These are phyloP conservation scores for Lepus timidus DNA, from an alignment of 2,113 vertebrate species.

Conservation along the genomic window DNA sequence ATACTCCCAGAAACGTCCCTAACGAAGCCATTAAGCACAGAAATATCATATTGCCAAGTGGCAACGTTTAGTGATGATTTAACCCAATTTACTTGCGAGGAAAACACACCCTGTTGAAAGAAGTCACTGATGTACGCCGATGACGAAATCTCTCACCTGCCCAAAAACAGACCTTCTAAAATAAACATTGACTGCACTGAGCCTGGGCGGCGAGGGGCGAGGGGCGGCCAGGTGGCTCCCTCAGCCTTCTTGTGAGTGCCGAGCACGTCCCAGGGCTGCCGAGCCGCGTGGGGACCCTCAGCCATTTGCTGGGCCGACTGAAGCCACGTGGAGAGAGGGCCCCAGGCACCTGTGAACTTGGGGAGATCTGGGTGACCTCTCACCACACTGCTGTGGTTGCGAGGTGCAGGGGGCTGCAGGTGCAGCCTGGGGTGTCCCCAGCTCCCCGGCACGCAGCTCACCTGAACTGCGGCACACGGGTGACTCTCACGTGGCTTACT, in stretches of 20 bases:
- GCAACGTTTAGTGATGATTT: conserved; percentile 61
- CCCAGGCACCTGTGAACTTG: background rate
- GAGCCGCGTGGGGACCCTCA: too few species aligned
- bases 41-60: conserved; percentile 75
- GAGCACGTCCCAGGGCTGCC: rapidly evolving
- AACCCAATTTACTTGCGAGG: conserved; percentile 61
- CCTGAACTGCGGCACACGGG: background rate
- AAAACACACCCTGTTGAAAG: conserved; percentile 64
- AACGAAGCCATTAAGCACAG: conserved; percentile 78
- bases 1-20: conserved; percentile 70
- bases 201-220: background rate
- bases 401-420: background rate
- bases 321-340: too few species aligned
- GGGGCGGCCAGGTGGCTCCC: background rate
- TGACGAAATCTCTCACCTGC: background rate
- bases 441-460: background rate
- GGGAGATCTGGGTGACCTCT: background rate
- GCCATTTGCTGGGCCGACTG: background rate
- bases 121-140: background rate
- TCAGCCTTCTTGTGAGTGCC: background rate
- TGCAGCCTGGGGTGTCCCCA: background rate
- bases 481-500: background rate
- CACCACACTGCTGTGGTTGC: background rate
- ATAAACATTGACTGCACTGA: background rate
- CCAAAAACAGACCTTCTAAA: background rate